phyloP scores from a whole-genome alignment of 2,888 invertebrate species.

The Drosophila nigricruria region DNA sequence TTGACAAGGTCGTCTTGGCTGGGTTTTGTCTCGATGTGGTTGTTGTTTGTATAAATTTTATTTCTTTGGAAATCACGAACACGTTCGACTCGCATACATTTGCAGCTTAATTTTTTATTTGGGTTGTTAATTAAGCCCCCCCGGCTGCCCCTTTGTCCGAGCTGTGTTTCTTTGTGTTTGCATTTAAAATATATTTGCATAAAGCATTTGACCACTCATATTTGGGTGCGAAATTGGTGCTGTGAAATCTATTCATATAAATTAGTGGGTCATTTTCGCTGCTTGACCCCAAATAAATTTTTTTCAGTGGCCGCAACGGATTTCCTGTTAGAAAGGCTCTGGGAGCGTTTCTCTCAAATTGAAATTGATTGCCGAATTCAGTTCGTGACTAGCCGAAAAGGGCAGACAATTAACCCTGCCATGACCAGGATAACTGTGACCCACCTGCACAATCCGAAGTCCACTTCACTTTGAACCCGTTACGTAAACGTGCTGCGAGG shows the following conservation, averaged over 20 bases:
- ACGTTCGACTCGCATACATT: constrained; percentile 45
- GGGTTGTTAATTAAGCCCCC: constrained; percentile 41
- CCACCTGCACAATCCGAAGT: constrained; percentile 57
- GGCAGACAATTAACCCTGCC: constrained; percentile 73
- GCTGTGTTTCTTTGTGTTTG: constrained; percentile 11
- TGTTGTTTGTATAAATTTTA: background rate
- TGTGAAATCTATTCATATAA: constrained; percentile 70
- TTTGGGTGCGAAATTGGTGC: constrained; percentile 66
- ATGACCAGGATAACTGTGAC: constrained; percentile 39
- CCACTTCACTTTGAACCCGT: constrained; percentile 61
- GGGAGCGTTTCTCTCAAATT: constrained; percentile 42
- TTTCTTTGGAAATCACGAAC: constrained; percentile 45
- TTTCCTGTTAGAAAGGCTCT: constrained; percentile 78
- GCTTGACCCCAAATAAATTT: constrained; percentile 64
- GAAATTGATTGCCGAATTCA: constrained; percentile 67
- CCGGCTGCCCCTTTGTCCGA: background rate
- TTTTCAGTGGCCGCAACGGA: constrained; percentile 52
- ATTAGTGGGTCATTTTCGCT: constrained; percentile 64
- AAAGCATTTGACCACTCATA: constrained; percentile 60
- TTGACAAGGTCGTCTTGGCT: constrained; percentile 68
- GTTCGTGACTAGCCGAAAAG: constrained; percentile 63
- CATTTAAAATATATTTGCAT: constrained; percentile 63
- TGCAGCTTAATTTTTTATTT: constrained; percentile 38
- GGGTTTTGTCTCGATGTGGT: constrained; percentile 38
- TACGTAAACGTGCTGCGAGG: constrained; percentile 52